phyloP scores from a whole-genome alignment of 2,888 invertebrate genomes.

The Agriopis leucophaearia region DNA sequence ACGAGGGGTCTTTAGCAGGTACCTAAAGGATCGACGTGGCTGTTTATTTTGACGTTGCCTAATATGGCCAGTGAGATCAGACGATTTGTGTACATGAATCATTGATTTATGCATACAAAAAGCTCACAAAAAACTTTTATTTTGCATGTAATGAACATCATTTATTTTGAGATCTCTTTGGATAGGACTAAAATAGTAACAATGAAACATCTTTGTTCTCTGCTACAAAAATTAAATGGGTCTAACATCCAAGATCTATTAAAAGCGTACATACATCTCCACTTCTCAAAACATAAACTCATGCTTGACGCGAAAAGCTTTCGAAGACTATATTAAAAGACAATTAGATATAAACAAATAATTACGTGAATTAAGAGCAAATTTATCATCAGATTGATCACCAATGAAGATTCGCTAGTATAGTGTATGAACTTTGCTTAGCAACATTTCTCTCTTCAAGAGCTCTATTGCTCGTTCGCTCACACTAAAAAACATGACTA shows the following conservation, averaged over 20 bases:
- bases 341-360: conserved; percentile 1
- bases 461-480: no score
- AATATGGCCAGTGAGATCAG: conserved; percentile 48
- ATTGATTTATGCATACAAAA: conserved; percentile 41
- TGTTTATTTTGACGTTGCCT: conserved; percentile 45
- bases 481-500: no score
- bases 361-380: neutral
- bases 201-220: conserved; percentile 14
- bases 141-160: conserved; percentile 20
- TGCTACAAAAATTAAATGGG: conserved; percentile 15
- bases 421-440: neutral
- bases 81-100: conserved; percentile 38
- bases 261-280: neutral
- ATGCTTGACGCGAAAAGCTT: neutral
- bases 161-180: conserved; percentile 23
- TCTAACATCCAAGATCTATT: conserved; percentile 15
- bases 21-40: conserved; percentile 36
- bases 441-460: neutral
- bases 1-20: conserved; percentile 27
- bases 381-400: neutral
- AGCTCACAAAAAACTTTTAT: conserved; percentile 34
- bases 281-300: conserved; percentile 7
- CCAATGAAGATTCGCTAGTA: neutral
- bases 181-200: conserved; percentile 18
- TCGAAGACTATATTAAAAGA: neutral